These are phyloP conservation scores for Acanthis flammea DNA, from an alignment of 2,797 vertebrate genomes.

Conservation along the genomic window DNA sequence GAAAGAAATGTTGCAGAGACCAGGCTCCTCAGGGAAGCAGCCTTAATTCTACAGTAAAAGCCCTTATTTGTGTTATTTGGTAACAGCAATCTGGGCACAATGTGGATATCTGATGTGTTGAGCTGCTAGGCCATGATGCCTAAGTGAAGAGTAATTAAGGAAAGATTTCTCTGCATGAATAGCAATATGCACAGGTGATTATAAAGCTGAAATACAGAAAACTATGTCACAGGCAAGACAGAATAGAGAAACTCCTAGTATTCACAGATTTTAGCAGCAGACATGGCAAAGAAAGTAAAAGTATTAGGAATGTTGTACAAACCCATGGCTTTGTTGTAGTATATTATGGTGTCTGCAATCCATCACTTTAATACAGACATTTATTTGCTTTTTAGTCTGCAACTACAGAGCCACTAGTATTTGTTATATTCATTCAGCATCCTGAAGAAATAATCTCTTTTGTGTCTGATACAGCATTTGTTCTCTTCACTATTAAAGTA, in stretches of 20 bases:
- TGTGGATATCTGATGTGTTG: background rate
- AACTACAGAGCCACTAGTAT: background rate
- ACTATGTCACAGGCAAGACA: background rate
- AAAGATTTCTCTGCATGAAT: background rate
- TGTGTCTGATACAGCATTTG: background rate
- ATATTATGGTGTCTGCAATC: background rate
- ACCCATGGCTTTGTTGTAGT: background rate
- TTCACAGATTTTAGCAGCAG: background rate
- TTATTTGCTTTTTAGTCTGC: slow-evolving; percentile 21
- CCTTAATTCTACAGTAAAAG: background rate
- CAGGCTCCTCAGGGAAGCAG: background rate
- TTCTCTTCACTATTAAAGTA: background rate
- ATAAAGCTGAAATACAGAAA: background rate
- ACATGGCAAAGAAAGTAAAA: background rate
- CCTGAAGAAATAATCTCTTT: slow-evolving; percentile 24
- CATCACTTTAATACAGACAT: slow-evolving; percentile 4
- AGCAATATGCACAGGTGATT: background rate
- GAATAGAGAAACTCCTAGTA: background rate
- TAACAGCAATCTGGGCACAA: background rate
- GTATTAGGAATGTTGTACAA: background rate
- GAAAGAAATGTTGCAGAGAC: background rate
- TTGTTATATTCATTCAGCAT: background rate
- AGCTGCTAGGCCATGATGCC: background rate
- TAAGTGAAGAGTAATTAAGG: background rate
- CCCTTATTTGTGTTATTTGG: background rate